Base-by-base conservation (phyloP, 2,888 invertebrate genomes). In the Loripinus fragilis region DNA sequence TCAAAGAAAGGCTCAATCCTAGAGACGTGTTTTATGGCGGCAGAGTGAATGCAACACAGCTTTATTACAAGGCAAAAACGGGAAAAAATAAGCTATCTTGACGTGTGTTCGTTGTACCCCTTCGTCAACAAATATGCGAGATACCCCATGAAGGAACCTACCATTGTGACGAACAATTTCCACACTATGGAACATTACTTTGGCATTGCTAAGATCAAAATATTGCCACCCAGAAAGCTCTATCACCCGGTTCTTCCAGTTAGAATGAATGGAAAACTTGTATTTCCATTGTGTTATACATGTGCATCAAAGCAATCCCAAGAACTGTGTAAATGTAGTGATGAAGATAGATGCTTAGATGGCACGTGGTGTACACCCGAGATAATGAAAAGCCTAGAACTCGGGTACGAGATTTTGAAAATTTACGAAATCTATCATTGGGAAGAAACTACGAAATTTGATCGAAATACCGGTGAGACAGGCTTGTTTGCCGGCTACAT, bases 371-470 rank as follows among this genome's bases (percentile, higher is more conserved):
- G 72, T 38, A 77, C 73, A 20, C 69, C 72, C 15, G 77, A 73
- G 42, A 48, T 72, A 23, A 28, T 69, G 23, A 68, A 42, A 48
- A 73, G 72, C 20, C 7, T 68, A 23, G n/a, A 52, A n/a, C n/a
- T 52, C 10, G 77, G 77, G 17, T 77, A 77, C 55, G 48, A n/a
- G 7, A 17, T 77, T 2, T n/a, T 67, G 25, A 73, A 77, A 64
- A 73, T 77, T 23, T 77, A 77, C 38, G 77, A 77, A 71, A 35
- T 77, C 20, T 77, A 73, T 60, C 77, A 77, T 25, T 77, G 38
- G 41, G 41, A 69, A 25, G 65, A 68, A 38, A 45, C 68, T 12
- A 38, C 55, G 23, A 38, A 69, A 35, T 78, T 68, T 38, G 74
- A 74, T 41, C 30, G 42, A 23, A 7, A n/a, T 12, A 69, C 48